Evolutionary conservation across 1,140 invertebrate species (phyloP).

Genomic region (Camponotus pennsylvanicus): DNA sequence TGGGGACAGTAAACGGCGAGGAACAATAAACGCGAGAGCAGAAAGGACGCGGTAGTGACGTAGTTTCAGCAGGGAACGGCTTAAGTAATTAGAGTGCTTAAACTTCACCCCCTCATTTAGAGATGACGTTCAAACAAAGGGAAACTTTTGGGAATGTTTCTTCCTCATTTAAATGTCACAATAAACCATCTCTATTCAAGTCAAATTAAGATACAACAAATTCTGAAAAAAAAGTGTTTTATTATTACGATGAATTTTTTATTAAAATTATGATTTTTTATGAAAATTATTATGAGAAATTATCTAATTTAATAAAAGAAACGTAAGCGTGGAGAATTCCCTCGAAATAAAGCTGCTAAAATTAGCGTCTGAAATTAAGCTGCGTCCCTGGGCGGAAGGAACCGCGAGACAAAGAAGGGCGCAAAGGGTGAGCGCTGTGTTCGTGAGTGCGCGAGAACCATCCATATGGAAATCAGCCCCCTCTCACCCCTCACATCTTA

Average conservation of each 20-base stretch:
- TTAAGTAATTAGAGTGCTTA: not conserved
- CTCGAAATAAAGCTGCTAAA: not conserved
- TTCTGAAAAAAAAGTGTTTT: not conserved
- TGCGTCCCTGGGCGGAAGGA: constrained; percentile 28
- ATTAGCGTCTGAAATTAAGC: constrained; percentile 2
- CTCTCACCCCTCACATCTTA: constrained; percentile 56
- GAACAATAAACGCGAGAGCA: constrained; percentile 8
- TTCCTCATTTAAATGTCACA: not conserved
- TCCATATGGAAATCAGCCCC: constrained; percentile 72
- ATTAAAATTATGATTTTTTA: not conserved
- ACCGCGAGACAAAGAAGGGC: constrained; percentile 9
- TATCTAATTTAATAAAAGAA: not conserved
- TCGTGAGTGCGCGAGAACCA: constrained; percentile 43
- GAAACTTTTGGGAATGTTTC: not conserved
- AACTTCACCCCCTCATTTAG: not conserved
- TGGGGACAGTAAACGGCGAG: constrained; percentile 31
- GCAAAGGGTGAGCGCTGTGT: not conserved
- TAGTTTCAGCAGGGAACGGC: not conserved
- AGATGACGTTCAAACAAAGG: not conserved
- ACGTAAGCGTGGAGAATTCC: not conserved
- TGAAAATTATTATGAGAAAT: too few relatives aligned
- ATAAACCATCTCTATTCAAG: not conserved
- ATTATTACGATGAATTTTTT: not conserved
- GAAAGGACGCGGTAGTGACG: constrained; percentile 13
- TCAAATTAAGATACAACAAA: not conserved